These are phyloP conservation scores for Psilopogon haemacephalus DNA, from an alignment of 2,113 vertebrate genomes.

Conservation along the genomic window DNA sequence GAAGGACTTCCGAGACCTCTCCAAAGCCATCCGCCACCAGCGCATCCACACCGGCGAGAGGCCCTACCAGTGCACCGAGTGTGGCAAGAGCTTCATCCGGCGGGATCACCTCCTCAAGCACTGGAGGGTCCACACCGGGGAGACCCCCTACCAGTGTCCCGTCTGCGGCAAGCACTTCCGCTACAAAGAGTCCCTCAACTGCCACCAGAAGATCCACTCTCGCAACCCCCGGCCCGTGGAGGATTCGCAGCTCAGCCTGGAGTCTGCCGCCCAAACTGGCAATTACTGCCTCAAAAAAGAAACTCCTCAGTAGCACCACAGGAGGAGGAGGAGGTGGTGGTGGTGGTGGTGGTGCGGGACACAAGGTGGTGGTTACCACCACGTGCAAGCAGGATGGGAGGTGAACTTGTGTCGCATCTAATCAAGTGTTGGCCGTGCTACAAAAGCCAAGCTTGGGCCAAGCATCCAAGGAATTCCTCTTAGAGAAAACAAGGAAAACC, in stretches of 20 bases:
- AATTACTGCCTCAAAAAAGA: slow-evolving; percentile 59
- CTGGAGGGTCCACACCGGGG: slow-evolving; percentile 88
- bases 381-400: background rate
- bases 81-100: slow-evolving; percentile 89
- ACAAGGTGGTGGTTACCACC: background rate
- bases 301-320: slow-evolving; percentile 39
- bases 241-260: slow-evolving; percentile 5
- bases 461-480: slow-evolving; percentile 34
- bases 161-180: slow-evolving; percentile 81
- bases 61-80: slow-evolving; percentile 90
- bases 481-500: background rate
- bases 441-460: slow-evolving; percentile 14
- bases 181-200: slow-evolving; percentile 82
- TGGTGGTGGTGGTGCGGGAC: background rate
- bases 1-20: slow-evolving; percentile 78
- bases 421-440: background rate
- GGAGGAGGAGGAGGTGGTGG: background rate
- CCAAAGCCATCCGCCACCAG: slow-evolving; percentile 78
- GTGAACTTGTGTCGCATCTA: background rate
- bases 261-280: background rate
- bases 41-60: slow-evolving; percentile 88
- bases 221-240: slow-evolving; percentile 54
- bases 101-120: slow-evolving; percentile 90
- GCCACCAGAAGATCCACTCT: slow-evolving; percentile 80
- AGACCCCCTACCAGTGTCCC: slow-evolving; percentile 78